Evolutionary conservation across 2,888 invertebrate genomes (phyloP).

Genomic region (Epistrophella euchroma): DNA sequence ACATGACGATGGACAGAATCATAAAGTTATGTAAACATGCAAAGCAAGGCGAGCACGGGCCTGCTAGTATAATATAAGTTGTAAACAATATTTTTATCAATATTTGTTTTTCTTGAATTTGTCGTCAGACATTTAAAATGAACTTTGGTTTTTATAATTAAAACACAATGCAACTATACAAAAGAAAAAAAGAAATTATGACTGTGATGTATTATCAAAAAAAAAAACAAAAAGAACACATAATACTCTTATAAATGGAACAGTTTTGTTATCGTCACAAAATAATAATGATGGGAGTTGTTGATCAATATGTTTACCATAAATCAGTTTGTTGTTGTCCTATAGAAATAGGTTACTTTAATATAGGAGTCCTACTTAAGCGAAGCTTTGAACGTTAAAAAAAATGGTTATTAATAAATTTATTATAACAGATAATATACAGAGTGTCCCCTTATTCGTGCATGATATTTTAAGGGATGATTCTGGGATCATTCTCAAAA

Average conservation of each 20-base stretch:
- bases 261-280: conserved; percentile 2
- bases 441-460: too few relatives aligned
- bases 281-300: not conserved
- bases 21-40: too few relatives aligned
- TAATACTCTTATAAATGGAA: not conserved
- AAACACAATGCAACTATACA: conserved; percentile 17
- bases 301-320: conserved; percentile 15
- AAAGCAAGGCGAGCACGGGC: too few relatives aligned
- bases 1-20: too few relatives aligned
- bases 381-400: too few relatives aligned
- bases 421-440: too few relatives aligned
- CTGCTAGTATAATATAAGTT: too few relatives aligned
- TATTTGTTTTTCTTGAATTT: conserved; percentile 20
- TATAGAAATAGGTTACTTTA: conserved; percentile 9
- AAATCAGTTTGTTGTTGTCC: not conserved
- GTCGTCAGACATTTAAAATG: conserved; percentile 49
- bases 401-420: too few relatives aligned
- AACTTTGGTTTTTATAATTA: conserved; percentile 42
- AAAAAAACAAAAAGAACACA: not conserved
- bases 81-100: conserved; percentile 40
- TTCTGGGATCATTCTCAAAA: too few relatives aligned
- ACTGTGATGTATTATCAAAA: conserved; percentile 21
- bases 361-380: too few relatives aligned
- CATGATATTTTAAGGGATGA: too few relatives aligned
- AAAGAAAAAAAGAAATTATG: not conserved